These are phyloP conservation scores for Agonopterix heracliana DNA, from an alignment of 2,888 invertebrate species.

Conservation along the genomic window DNA sequence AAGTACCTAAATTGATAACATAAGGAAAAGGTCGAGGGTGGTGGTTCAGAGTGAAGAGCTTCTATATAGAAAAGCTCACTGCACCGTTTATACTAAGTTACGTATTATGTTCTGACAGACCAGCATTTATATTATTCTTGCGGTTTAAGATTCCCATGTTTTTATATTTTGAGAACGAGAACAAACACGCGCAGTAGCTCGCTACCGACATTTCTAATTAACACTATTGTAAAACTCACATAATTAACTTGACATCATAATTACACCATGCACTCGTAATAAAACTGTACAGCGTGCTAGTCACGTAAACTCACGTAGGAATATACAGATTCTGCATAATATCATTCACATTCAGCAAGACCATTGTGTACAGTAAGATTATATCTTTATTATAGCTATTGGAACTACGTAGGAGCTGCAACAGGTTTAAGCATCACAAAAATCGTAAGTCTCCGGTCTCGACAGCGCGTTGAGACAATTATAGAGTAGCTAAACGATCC, in stretches of 20 bases:
- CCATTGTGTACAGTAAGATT: conserved; percentile 3
- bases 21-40: too few relatives aligned
- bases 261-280: conserved; percentile 10
- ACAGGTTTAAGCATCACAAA: background rate
- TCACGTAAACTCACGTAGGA: conserved; percentile 9
- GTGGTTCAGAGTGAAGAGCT: too few relatives aligned
- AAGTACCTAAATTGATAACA: too few relatives aligned
- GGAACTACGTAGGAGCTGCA: background rate
- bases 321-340: conserved; percentile 3
- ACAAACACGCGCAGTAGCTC: background rate
- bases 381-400: background rate
- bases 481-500: too few relatives aligned
- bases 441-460: too few relatives aligned
- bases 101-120: conserved; percentile 8
- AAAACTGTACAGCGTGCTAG: conserved; percentile 10
- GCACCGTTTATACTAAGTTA: background rate
- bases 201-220: conserved; percentile 11
- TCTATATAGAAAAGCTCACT: too few relatives aligned
- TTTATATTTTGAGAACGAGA: conserved; percentile 11
- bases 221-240: conserved; percentile 13
- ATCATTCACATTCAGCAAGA: background rate
- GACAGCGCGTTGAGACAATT: too few relatives aligned
- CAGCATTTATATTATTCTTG: conserved; percentile 15
- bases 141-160: conserved; percentile 14
- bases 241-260: conserved; percentile 13